Evolutionary conservation across 1,140 invertebrate species (phyloP).

Genomic region (Babylonia areolata): DNA sequence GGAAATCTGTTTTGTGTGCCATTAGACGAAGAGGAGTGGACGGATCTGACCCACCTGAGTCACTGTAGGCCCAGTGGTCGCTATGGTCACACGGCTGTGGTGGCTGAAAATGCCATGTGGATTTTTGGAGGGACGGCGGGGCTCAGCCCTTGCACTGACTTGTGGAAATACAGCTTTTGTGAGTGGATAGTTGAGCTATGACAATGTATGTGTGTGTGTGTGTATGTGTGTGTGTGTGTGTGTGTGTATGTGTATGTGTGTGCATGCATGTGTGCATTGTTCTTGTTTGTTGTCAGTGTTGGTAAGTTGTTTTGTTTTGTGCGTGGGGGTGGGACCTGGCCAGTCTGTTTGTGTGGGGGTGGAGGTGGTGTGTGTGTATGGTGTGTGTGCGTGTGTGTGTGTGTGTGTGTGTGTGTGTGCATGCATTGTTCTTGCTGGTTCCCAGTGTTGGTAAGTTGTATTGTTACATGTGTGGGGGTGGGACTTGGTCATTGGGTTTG

Average conservation of each 20-base stretch:
- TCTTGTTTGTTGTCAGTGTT: no score
- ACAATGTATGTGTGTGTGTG: neutral
- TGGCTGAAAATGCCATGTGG: conserved; percentile 88
- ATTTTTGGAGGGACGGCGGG: conserved; percentile 93
- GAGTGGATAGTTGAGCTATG: neutral
- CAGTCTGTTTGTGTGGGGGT: no score
- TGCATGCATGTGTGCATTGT: neutral
- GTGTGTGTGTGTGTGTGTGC: no score
- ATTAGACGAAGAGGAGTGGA: conserved; percentile 75
- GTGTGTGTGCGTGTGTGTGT: no score
- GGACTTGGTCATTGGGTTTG: no score
- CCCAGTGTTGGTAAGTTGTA: no score
- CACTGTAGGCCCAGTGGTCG: conserved; percentile 81
- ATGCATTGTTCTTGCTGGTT: no score
- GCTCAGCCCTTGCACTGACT: conserved; percentile 86
- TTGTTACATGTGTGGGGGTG: no score
- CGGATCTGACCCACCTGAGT: conserved; percentile 53
- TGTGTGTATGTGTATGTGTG: neutral
- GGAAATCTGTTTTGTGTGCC: no score
- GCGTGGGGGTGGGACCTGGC: no score
- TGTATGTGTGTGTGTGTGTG: neutral
- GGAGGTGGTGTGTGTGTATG: no score
- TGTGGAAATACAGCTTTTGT: conserved; percentile 89
- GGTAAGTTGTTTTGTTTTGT: no score
- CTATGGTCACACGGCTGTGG: conserved; percentile 89